These are phyloP conservation scores for Phataginus tricuspis DNA, from an alignment of 2,797 vertebrate genomes.

Conservation along the genomic window DNA sequence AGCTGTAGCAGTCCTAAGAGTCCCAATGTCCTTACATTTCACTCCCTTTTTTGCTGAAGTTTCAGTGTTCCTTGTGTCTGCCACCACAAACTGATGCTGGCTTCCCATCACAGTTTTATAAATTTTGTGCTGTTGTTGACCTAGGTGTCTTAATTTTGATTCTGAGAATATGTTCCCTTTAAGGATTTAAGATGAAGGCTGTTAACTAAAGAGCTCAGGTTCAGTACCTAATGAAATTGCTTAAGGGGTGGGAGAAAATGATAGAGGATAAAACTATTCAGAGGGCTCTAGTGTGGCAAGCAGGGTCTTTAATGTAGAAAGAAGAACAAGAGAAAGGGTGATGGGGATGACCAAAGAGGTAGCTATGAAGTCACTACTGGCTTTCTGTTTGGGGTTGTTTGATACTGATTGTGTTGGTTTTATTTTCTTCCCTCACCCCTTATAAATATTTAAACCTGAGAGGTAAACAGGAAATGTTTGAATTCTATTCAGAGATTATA, in stretches of 20 bases:
- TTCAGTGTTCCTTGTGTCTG: neutral
- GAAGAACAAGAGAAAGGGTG: fast-evolving
- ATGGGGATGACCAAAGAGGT: neutral
- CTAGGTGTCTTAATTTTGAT: neutral
- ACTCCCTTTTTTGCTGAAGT: neutral
- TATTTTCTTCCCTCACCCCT: neutral
- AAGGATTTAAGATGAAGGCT: neutral
- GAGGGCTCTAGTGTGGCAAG: neutral
- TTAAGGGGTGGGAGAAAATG: neutral
- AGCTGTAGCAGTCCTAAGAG: neutral
- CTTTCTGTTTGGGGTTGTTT: neutral
- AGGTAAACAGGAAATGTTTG: neutral
- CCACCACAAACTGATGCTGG: neutral
- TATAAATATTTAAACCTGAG: neutral
- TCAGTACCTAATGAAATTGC: neutral
- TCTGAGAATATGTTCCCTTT: neutral
- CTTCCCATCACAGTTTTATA: neutral
- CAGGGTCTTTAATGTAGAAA: neutral
- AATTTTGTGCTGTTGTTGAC: neutral
- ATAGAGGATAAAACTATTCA: neutral
- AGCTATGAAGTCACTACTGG: neutral
- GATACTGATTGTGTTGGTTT: neutral
- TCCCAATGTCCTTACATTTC: neutral
- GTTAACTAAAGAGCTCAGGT: neutral
- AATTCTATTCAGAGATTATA: neutral